A percentile compares a stretch with the other conserved stretches of the same genome.
Evolutionary conservation across 2,888 invertebrate genomes (phyloP).

Genomic region (Paralinhomoeus sp.): DNA sequence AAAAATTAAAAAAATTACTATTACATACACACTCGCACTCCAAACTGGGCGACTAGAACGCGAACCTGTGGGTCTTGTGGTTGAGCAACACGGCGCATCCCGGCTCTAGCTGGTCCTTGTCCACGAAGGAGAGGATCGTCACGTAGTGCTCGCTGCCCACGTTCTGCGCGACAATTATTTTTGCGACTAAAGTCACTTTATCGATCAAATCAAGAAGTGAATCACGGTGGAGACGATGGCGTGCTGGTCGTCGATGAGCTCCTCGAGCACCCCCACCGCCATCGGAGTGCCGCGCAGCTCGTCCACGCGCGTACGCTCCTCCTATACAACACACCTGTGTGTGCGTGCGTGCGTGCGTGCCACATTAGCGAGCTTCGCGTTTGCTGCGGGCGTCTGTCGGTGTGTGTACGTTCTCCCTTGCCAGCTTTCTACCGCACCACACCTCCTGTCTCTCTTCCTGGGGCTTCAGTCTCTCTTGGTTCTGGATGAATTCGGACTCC

Average conservation of each 20-base stretch:
- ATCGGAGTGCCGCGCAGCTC: constrained; percentile 94
- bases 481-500: constrained; percentile 97
- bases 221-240: constrained; percentile 87
- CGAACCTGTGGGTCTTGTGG: constrained; percentile 65
- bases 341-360: too few species aligned
- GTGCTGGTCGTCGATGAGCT: constrained; percentile 98
- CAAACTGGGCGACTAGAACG: too few species aligned
- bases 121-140: constrained; percentile 92
- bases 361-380: too few species aligned
- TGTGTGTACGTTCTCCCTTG: too few species aligned
- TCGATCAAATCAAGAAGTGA: too few species aligned
- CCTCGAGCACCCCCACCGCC: constrained; percentile 95
- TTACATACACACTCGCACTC: too few species aligned
- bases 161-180: constrained; percentile 15
- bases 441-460: constrained; percentile 94
- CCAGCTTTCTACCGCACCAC: background rate
- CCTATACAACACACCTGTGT: too few species aligned
- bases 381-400: too few species aligned
- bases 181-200: too few species aligned
- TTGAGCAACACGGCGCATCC: constrained; percentile 93
- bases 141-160: constrained; percentile 99
- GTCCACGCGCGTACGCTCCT: too few species aligned
- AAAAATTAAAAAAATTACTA: too few species aligned
- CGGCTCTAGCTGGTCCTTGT: constrained; percentile 80
- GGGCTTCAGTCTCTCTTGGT: constrained; percentile 89